Evolutionary conservation across 2,888 invertebrate genomes (phyloP), one percentile per base, ranked within the genome.

Genomic region (Gastracanthus pulcherrimus): DNA sequence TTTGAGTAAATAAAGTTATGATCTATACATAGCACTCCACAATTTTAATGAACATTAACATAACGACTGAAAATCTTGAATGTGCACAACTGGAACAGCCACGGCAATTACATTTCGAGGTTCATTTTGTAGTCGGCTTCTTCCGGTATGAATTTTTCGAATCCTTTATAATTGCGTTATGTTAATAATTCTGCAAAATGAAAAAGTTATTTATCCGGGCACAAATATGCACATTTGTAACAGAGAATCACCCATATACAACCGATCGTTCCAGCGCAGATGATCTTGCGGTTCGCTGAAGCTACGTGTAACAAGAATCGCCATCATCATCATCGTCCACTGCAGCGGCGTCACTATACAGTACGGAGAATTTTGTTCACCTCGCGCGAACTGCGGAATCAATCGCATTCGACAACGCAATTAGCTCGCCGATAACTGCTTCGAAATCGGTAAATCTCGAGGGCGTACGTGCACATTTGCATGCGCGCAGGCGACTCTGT

Each of bases 341-440:
- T n/a, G n/a, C n/a, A n/a, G n/a, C n/a, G 16, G 31, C 29, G 31
- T 19, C 16, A 31, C 16, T 11, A 19, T 16, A 16, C 5, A 11
- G 9, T 4, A 45, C 16, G 26, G 9, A 66, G 26, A 41, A 41
- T 19, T 66, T 66, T 41, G 41, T 16, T n/a, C n/a, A n/a, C n/a
- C n/a, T n/a, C n/a, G 19, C n/a, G 19, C 29, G 6, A 16, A 70
- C n/a, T n/a, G n/a, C n/a, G n/a, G n/a, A 70, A 70, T 70, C 70
- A 70, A 70, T 51, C 70, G 70, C 55, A 70, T 55, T 48, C 31
- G 69, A 69, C 16, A 74, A 36, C 9, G 74, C 48, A 74, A 74
- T 74, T 74, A 74, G 45, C 34, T 45, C 4, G 2, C 23, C 38
- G 74, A 41, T 60, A 72, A 48, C 64, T 45, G 31, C 34, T 62